A percentile compares a stretch with the other conserved stretches of the same genome.
Evolutionary conservation across 2,888 invertebrate genomes (phyloP).

Genomic region (Clivina fossor): DNA sequence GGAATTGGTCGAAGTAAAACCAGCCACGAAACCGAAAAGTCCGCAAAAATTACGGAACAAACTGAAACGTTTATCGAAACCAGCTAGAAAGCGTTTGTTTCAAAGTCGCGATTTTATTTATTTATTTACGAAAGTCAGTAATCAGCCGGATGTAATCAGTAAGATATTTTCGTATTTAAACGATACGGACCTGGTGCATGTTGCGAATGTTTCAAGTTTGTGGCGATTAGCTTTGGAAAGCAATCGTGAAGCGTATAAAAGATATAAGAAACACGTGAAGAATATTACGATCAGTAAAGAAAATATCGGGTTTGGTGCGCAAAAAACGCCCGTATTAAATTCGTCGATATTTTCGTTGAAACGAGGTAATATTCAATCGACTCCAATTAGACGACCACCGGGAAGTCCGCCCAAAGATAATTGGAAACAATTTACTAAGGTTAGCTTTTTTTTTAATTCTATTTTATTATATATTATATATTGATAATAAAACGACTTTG

Average conservation of each 20-base stretch:
- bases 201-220: conserved; percentile 14
- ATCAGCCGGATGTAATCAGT: conserved; percentile 6
- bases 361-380: not conserved
- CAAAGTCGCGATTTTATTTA: conserved; percentile 17
- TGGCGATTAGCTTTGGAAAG: conserved; percentile 8
- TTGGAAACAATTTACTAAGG: conserved; percentile 10
- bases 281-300: conserved; percentile 18
- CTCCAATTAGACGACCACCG: not conserved
- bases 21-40: conserved; percentile 7
- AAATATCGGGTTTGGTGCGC: too few species aligned
- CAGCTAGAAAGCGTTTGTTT: conserved; percentile 15
- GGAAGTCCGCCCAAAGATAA: conserved; percentile 15
- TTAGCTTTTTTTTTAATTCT: too few species aligned
- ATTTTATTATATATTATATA: too few species aligned
- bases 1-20: conserved; percentile 13
- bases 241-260: not conserved
- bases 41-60: conserved; percentile 10
- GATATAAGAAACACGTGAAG: conserved; percentile 6
- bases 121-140: conserved; percentile 11
- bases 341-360: too few species aligned
- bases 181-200: conserved; percentile 19
- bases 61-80: conserved; percentile 8
- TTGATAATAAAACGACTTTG: too few species aligned
- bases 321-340: too few species aligned
- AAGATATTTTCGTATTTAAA: conserved; percentile 21